phyloP scores from a whole-genome alignment of 1,140 invertebrate species.

The Drosophila littoralis region DNA sequence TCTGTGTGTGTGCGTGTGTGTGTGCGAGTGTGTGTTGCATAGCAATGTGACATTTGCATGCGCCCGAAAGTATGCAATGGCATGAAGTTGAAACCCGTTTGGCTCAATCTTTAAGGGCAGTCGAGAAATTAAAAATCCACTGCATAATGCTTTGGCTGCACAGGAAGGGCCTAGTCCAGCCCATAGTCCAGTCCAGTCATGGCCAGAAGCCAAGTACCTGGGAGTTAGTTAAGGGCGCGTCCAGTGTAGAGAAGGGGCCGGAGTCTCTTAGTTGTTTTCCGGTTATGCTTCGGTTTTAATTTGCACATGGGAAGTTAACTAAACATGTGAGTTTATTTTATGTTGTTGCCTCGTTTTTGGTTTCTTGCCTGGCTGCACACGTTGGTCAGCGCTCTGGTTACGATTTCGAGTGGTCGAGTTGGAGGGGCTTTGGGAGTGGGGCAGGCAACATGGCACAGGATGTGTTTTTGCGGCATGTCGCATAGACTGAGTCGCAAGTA shows the following conservation, averaged over 20 bases:
- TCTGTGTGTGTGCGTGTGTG: slow-evolving; percentile 7
- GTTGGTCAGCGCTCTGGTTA: slow-evolving; percentile 19
- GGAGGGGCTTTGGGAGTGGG: not conserved
- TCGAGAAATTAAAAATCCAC: slow-evolving; percentile 44
- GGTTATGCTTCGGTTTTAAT: slow-evolving; percentile 76
- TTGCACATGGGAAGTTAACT: slow-evolving; percentile 73
- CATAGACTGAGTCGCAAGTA: slow-evolving; percentile 24
- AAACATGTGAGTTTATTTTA: slow-evolving; percentile 77
- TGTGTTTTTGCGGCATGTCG: slow-evolving; percentile 38
- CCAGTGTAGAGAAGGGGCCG: not conserved
- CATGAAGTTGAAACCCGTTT: slow-evolving; percentile 34
- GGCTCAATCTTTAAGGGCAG: slow-evolving; percentile 50
- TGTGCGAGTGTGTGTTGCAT: slow-evolving; percentile 35
- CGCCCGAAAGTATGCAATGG: slow-evolving; percentile 71
- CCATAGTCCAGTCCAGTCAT: slow-evolving; percentile 3
- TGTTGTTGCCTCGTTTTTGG: slow-evolving; percentile 53
- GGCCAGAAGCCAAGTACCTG: slow-evolving; percentile 18
- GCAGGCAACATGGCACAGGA: slow-evolving; percentile 8
- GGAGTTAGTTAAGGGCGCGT: not conserved
- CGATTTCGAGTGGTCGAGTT: not conserved
- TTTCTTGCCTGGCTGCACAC: slow-evolving; percentile 48
- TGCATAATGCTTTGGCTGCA: slow-evolving; percentile 38
- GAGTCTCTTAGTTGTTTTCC: slow-evolving; percentile 47
- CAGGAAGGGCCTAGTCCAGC: slow-evolving; percentile 26
- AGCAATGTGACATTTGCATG: slow-evolving; percentile 76